A percentile compares a stretch with the other conserved stretches of the same genome.
Conservation (phyloP, 2,113 vertebrate species). For the Fregetta grallaria region DNA sequence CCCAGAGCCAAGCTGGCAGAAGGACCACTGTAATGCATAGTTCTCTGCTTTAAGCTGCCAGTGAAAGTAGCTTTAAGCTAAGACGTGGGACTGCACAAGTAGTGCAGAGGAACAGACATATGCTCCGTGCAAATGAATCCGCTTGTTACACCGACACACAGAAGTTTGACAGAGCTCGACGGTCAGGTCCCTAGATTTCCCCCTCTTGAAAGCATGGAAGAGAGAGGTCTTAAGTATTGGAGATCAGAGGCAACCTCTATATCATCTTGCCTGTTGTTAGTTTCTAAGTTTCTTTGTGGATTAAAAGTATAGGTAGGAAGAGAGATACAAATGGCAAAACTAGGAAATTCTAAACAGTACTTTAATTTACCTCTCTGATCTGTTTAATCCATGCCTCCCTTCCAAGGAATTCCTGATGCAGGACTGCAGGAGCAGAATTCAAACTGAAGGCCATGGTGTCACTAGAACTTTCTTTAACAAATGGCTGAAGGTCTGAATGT, state of each 20-base stretch:
- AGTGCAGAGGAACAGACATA: not conserved
- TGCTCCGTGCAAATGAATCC: not conserved
- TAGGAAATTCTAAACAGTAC: not conserved
- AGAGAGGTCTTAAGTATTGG: not conserved
- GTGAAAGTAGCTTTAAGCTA: not conserved
- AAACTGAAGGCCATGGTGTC: conserved; percentile 82
- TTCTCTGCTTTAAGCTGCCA: not conserved
- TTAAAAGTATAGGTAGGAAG: not conserved
- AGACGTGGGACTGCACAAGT: not conserved
- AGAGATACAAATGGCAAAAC: not conserved
- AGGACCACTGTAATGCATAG: not conserved
- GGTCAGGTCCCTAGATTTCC: not conserved
- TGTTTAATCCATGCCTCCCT: conserved; percentile 87
- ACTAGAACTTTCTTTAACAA: conserved; percentile 79
- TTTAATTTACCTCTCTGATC: conserved; percentile 84
- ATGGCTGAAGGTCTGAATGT: conserved; percentile 93
- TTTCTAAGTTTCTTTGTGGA: not conserved
- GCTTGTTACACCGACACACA: not conserved
- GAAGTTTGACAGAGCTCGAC: not conserved
- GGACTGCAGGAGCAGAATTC: conserved; percentile 87
- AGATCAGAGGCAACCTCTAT: not conserved
- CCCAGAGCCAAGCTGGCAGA: not conserved
- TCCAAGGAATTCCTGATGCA: conserved; percentile 89
- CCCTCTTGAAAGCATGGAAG: not conserved
- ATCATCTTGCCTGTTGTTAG: not conserved